Percentiles rank a stretch among this genome's conserved stretches.
Evolutionary conservation across 2,888 invertebrate species (phyloP).

Genomic region (Opisthograptis luteolata): DNA sequence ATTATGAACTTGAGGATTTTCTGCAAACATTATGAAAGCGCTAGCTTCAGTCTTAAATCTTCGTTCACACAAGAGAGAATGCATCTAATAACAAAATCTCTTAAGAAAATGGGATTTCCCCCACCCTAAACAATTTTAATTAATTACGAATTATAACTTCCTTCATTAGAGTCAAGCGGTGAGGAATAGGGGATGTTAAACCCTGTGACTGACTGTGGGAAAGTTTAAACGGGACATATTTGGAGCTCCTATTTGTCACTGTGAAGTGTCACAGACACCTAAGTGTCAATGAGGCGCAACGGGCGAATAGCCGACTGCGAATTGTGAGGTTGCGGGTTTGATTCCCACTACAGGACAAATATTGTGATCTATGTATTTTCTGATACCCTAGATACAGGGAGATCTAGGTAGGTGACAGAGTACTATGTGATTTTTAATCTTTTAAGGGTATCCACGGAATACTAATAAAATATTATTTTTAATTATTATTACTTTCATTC

Average conservation of each 20-base stretch:
- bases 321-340: too few relatives aligned
- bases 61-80: neutral
- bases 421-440: too few relatives aligned
- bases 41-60: neutral
- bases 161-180: constrained; percentile 6
- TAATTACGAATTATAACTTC: constrained; percentile 20
- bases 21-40: constrained; percentile 3
- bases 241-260: neutral
- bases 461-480: too few relatives aligned
- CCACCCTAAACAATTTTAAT: constrained; percentile 12
- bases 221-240: constrained; percentile 7
- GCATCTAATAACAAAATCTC: neutral
- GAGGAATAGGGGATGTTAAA: neutral
- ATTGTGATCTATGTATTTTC: too few relatives aligned
- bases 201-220: neutral
- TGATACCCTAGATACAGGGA: too few relatives aligned
- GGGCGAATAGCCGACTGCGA: too few relatives aligned
- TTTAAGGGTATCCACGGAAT: too few relatives aligned
- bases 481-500: too few relatives aligned
- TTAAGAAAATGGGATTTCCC: neutral
- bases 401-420: too few relatives aligned
- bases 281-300: too few relatives aligned
- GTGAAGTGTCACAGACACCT: too few relatives aligned
- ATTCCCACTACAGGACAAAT: too few relatives aligned
- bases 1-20: constrained; percentile 2